These are phyloP conservation scores for Phasia obesa DNA, from an alignment of 2,888 invertebrate genomes.

Conservation along the genomic window DNA sequence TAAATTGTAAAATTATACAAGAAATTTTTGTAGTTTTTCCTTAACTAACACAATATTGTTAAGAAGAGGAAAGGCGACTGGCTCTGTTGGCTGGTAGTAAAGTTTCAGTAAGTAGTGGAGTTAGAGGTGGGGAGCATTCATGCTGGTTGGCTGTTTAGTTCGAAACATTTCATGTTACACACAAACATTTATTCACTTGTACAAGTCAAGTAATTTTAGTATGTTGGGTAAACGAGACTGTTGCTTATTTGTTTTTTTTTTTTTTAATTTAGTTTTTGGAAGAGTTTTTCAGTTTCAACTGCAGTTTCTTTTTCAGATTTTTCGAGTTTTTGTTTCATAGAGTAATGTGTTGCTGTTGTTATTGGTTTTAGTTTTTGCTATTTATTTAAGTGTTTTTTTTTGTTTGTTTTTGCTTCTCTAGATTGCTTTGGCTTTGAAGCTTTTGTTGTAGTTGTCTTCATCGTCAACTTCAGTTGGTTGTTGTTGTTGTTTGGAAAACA, in stretches of 20 bases:
- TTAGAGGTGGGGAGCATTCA: conserved; percentile 22
- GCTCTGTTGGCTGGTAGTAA: conserved; percentile 2
- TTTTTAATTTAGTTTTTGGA: conserved; percentile 39
- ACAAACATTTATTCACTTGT: conserved; percentile 15
- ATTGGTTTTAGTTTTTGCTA: conserved; percentile 46
- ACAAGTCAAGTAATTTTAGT: conserved; percentile 42
- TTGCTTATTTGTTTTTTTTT: conserved; percentile 57
- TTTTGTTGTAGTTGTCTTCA: conserved; percentile 31
- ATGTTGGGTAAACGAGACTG: conserved; percentile 58
- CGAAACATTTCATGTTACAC: conserved; percentile 19
- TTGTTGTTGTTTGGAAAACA: conserved; percentile 52
- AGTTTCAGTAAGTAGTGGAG: conserved; percentile 18
- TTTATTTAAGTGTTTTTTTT: conserved; percentile 59
- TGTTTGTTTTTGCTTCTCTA: conserved; percentile 1
- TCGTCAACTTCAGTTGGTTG: conserved; percentile 9
- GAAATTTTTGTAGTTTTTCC: conserved; percentile 51
- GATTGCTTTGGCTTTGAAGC: conserved; percentile 52
- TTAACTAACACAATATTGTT: conserved; percentile 35
- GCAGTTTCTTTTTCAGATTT: conserved; percentile 52
- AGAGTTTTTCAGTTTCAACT: conserved; percentile 50
- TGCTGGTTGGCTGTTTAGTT: conserved; percentile 22
- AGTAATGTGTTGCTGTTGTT: conserved; percentile 41
- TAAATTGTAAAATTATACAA: conserved; percentile 65
- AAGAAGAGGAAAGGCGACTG: conserved; percentile 38
- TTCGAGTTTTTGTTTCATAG: conserved; percentile 1